phyloP scores from a whole-genome alignment of 2,797 vertebrate species.

The Tolypeutes matacus region DNA sequence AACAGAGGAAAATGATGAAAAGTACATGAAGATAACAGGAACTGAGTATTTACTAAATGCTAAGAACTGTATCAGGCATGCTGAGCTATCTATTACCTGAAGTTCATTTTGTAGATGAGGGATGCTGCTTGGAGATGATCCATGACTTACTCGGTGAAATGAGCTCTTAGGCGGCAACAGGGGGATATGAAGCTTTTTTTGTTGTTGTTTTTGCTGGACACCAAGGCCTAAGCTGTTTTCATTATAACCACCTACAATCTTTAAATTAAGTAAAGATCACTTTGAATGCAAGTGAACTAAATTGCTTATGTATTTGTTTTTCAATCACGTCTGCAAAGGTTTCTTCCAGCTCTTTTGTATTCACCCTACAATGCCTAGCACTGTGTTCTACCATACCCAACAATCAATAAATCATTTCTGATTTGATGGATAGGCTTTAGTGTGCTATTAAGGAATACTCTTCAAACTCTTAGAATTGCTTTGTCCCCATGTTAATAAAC shows the following conservation, averaged over 20 bases:
- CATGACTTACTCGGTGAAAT: neutral
- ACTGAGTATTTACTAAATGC: neutral
- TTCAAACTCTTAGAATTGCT: neutral
- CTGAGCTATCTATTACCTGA: neutral
- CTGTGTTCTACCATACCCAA: neutral
- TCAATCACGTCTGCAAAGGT: neutral
- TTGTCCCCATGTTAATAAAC: neutral
- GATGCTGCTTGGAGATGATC: neutral
- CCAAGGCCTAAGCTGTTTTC: neutral
- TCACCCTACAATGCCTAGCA: neutral
- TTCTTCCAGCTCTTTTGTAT: conserved; percentile 9
- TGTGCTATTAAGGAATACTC: neutral
- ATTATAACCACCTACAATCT: neutral
- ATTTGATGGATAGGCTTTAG: neutral
- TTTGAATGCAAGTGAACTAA: neutral
- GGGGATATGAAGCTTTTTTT: neutral
- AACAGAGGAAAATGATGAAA: neutral
- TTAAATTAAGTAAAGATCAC: neutral
- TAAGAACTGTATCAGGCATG: neutral
- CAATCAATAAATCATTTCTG: neutral
- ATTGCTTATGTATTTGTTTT: neutral
- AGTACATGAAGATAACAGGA: neutral
- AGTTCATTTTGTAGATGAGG: neutral
- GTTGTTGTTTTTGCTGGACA: neutral
- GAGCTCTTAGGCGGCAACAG: neutral